These are phyloP conservation scores for Lepus europaeus DNA, from an alignment of 2,113 vertebrate species.

Conservation along the genomic window DNA sequence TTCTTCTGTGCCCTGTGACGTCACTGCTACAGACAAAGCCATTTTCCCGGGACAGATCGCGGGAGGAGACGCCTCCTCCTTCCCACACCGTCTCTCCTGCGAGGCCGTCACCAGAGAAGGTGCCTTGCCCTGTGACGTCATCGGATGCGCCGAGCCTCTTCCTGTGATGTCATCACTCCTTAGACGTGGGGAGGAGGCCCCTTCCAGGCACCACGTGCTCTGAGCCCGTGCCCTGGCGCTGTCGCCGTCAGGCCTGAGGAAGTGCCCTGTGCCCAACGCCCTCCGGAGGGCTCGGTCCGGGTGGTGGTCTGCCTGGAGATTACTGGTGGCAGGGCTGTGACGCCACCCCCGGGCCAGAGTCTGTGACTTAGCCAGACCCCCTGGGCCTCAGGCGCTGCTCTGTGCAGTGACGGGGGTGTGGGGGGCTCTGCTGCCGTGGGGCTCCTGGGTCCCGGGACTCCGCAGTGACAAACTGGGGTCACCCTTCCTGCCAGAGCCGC, in stretches of 20 bases:
- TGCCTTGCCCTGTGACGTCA: slow-evolving; percentile 59
- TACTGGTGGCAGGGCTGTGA: neutral
- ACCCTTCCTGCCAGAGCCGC: slow-evolving; percentile 28
- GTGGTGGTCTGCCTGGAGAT: neutral
- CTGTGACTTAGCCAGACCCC: neutral
- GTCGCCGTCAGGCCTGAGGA: neutral
- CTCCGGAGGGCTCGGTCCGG: no score
- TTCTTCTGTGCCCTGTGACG: neutral
- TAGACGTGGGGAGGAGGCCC: neutral
- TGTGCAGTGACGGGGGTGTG: neutral
- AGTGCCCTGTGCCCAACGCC: neutral
- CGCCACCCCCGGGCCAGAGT: neutral
- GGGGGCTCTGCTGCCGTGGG: neutral
- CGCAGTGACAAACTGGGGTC: neutral
- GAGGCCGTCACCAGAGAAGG: slow-evolving; percentile 53
- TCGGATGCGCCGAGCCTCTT: slow-evolving; percentile 8
- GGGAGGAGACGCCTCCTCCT: slow-evolving; percentile 3
- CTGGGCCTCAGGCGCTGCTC: neutral
- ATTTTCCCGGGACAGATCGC: neutral
- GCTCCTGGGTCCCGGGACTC: neutral
- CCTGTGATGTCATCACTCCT: neutral
- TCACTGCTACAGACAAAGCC: slow-evolving; percentile 65
- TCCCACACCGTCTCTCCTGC: slow-evolving; percentile 17
- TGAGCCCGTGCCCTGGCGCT: neutral
- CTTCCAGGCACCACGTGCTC: no score